Base-by-base conservation (phyloP, 2,888 invertebrate genomes). In the Limnephilus auricula region DNA sequence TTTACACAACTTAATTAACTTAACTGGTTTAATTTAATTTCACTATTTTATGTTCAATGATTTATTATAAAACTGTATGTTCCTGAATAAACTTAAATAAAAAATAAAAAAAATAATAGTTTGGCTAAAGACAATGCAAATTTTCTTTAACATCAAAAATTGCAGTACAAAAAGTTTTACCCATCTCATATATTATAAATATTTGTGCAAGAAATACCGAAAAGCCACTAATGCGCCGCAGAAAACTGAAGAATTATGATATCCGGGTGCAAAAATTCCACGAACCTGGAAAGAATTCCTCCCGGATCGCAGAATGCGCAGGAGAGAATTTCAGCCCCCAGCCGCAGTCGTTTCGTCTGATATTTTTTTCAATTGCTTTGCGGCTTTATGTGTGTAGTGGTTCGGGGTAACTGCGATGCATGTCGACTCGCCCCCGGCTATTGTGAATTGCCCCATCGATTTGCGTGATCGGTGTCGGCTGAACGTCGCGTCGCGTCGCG, bases 381-480 rank as follows among this genome's bases (percentile, higher is more conserved):
- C 50, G 50, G 65, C 32, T 87, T 85, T 65, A 34, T 88, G 10
- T 37, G 18, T 34, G 78, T 37, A 18, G 32, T 88, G n/a, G 34
- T 34, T 78, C n/a, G 34, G 34, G 32, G 65, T 65, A n/a, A 65
- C 65, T 34, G 31, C 32, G 83, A 25, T 83, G 83, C 25, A 25
- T 25, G 32, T 83, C 34, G 83, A 25, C 37, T 37, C 34, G 45
- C 86, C 86, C 50, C 18, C 30, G 86, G 86, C 86, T 86, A 86
- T 86, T 86, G 32, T 65, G 86, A 30, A 86, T 31, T 45, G 45
- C 45, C 45, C 86, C 86, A 45, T 86, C 86, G 86, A 86, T 50
- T 86, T 45, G 30, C 86, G 86, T 86, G 50, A 86, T 31, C 45
- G 45, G 45, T 40, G 40, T 37, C 45, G 45, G 85, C 65, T 65